Conservation (phyloP, 2,888 invertebrate species). For the Oxystoma pomonae region DNA sequence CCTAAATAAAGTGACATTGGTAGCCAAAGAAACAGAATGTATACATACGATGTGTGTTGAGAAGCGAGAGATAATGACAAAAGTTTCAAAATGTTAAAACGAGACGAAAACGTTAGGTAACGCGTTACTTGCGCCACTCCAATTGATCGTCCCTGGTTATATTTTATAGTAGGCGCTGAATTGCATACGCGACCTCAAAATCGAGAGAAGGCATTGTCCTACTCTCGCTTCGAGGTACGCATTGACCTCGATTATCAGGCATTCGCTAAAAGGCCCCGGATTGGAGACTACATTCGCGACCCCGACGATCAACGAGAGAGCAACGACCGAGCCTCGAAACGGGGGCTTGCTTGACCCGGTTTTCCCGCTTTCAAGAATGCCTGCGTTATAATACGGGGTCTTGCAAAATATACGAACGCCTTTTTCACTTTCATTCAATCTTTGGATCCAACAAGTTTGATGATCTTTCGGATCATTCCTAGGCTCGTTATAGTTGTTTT, state of each 20-base stretch:
- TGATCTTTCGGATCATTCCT: too few relatives aligned
- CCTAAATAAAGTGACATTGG: constrained; percentile 30
- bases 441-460: too few relatives aligned
- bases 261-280: constrained; percentile 29
- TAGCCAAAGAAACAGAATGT: constrained; percentile 15
- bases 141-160: constrained; percentile 1
- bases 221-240: constrained; percentile 38
- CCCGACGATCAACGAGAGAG: constrained; percentile 34
- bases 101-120: constrained; percentile 10
- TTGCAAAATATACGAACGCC: background rate
- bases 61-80: constrained; percentile 6
- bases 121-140: constrained; percentile 1
- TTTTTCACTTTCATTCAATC: background rate
- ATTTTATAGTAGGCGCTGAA: constrained; percentile 28
- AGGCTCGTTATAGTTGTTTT: too few relatives aligned
- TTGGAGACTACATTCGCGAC: constrained; percentile 34
- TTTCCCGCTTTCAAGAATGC: constrained; percentile 26
- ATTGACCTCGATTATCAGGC: constrained; percentile 43
- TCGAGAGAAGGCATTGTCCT: constrained; percentile 46
- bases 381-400: background rate
- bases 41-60: constrained; percentile 8
- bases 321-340: constrained; percentile 38
- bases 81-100: constrained; percentile 2
- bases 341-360: constrained; percentile 37
- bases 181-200: constrained; percentile 46